phyloP scores from a whole-genome alignment of 2,888 invertebrate species.

The Beris morrisii region DNA sequence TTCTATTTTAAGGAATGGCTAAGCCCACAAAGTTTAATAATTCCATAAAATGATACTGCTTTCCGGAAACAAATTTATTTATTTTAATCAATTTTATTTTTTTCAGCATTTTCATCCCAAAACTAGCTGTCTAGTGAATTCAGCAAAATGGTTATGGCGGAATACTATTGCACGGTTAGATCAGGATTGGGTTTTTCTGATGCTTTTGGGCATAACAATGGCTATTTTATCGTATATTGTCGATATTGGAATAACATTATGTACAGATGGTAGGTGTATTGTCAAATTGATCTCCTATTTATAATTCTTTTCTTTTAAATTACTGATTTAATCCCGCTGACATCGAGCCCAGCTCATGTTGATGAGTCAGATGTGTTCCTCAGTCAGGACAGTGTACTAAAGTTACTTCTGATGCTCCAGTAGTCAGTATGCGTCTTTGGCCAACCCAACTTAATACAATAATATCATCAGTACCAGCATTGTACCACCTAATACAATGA shows the following conservation, averaged over 20 bases:
- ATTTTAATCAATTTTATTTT: constrained; percentile 35
- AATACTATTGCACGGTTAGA: constrained; percentile 86
- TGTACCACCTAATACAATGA: too few relatives aligned
- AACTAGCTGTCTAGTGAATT: constrained; percentile 56
- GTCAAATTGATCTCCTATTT: neutral
- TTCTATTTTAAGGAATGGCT: constrained; percentile 22
- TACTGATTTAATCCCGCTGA: constrained; percentile 10
- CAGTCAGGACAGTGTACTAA: too few relatives aligned
- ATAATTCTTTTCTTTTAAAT: neutral
- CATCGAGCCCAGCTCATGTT: constrained; percentile 26
- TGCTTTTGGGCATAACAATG: constrained; percentile 92
- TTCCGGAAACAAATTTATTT: too few relatives aligned
- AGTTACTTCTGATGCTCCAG: too few relatives aligned
- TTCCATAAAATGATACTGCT: too few relatives aligned
- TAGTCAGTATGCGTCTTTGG: too few relatives aligned
- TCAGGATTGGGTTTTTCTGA: constrained; percentile 96
- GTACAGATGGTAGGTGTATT: constrained; percentile 75
- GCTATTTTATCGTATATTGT: constrained; percentile 90
- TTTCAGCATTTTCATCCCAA: constrained; percentile 57
- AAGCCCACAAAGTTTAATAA: too few relatives aligned
- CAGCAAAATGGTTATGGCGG: constrained; percentile 74
- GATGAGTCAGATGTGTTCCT: constrained; percentile 28
- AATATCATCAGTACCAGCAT: too few relatives aligned
- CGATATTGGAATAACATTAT: constrained; percentile 90
- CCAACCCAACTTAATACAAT: too few relatives aligned